Evolutionary conservation across 2,113 vertebrate species (phyloP).

Genomic region (Thinocorus orbignyianus): DNA sequence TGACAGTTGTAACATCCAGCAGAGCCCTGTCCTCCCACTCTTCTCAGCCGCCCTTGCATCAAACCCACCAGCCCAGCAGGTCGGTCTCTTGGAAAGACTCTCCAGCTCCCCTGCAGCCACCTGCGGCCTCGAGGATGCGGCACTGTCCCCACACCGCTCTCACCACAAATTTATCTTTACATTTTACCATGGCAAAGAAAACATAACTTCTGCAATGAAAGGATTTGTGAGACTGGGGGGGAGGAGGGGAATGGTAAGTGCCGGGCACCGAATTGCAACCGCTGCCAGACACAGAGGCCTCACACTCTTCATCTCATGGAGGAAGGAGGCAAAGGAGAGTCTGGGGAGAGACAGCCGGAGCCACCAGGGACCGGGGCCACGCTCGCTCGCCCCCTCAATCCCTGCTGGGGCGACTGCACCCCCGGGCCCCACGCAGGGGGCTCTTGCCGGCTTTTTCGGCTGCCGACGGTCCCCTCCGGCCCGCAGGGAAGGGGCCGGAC

Average conservation of each 20-base stretch:
- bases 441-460: background rate
- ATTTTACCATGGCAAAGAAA: rapidly evolving
- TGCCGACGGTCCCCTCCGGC: background rate
- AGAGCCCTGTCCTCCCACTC: background rate
- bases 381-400: background rate
- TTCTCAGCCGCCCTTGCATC: background rate
- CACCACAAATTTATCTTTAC: too few species aligned
- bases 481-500: background rate
- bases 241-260: rapidly evolving
- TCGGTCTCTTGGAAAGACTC: background rate
- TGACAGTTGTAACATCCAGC: background rate
- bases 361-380: background rate
- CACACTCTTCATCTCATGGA: rapidly evolving
- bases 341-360: background rate
- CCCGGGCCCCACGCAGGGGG: background rate
- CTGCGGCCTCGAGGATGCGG: background rate
- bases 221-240: too few species aligned
- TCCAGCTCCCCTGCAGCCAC: rapidly evolving
- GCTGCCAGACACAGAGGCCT: rapidly evolving
- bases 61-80: rapidly evolving
- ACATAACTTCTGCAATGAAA: rapidly evolving
- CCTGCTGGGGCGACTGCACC: background rate
- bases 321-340: background rate
- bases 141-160: rapidly evolving
- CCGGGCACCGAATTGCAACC: rapidly evolving